Base-by-base conservation (phyloP, 2,113 vertebrate genomes). In the Perognathus longimembris region DNA sequence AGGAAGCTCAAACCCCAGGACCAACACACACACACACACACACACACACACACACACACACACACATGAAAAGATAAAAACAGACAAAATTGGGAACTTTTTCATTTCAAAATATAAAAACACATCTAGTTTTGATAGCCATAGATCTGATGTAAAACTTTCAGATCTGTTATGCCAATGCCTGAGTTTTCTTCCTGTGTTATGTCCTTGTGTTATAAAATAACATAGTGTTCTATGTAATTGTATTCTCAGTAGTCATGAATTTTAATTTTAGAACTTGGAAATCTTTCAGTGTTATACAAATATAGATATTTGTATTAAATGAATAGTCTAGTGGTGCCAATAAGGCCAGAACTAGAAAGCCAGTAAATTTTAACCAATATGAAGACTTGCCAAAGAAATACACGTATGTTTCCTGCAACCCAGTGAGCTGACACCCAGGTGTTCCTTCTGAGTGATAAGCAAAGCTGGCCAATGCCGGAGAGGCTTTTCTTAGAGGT, bases 401-500 rank as follows among this genome's bases (percentile, higher is more conserved):
- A 66, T 73, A 40, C 12, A 77, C n/a, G n/a, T 7, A 6, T 54
- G 26, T 6, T 9, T n/a, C 78, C 77, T 30, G 38, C 50, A 83
- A 92, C 34, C 79, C 21, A 80, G 30, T 77, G 38, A 81, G 54
- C 38, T 75, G 30, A 91, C 67, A 90, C 64, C 61, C 30, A 74
- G 76, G 75, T 76, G 26, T 28, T 20, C 95, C 42, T 80, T 90
- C 67, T 61, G 57, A 4, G 17, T 32, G 74, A 69, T 86, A 66
- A 87, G 84, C 74, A 91, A 89, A 95, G 76, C 63, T 89, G 79
- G 83, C 36, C 88, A 78, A 30, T 75, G 14, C 63, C 30, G 81
- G 38, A 21, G 79, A 90, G 26, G 50, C 63, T 94, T 94, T 95
- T 93, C 94, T 96, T 94, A 95, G 95, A 93, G 86, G 63, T 93